Base-by-base conservation (phyloP, 2,797 vertebrate species). In the Phataginus tricuspis region DNA sequence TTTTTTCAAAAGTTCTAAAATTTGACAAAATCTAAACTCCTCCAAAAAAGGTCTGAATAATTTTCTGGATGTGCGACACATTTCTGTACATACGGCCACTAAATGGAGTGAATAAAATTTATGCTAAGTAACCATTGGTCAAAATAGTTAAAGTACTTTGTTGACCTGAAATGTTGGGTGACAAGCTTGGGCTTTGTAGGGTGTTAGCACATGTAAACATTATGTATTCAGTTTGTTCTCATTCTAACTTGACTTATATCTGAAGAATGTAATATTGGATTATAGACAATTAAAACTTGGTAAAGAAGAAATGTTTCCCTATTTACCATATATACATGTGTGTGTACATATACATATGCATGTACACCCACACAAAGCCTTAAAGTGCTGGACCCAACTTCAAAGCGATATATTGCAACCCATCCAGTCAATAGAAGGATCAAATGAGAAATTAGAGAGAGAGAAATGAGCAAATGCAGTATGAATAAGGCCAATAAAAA, bases 111-210 rank as follows among this genome's bases (percentile, higher is more conserved):
- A 91, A 27, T 8, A 83, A 86, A 68, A 72, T 68, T 66, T 86
- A 57, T 72, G 53, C 75, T 23, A 31, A 8, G n/a, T 42, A 71
- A 77, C 18, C n/a, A 71, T 3, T 92, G 42, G 75, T 87, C 49
- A 64, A 94, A 83, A 80, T 19, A 85, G 37, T 69, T 95, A n/a
- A 95, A 66, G 63, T 42, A 64, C 59, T 93, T 49, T n/a, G 23
- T 37, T 91, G 53, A 68, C 57, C 42, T 63, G 39, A 87, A 93
- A 77, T 66, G 27, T 87, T 29, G n/a, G 7, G 63, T 92, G 82
- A 87, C 53, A 78, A 9, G 5, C 12, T 78, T 82, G 55, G 66
- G n/a, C 34, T 49, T 92, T 92, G 39, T 39, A 39, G 39, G 39
- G 39, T 39, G 39, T 72, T 75, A 84, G 37, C 39, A 82, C 51